Base-by-base conservation (phyloP, 2,113 vertebrate species). In the Nanorana parkeri region DNA sequence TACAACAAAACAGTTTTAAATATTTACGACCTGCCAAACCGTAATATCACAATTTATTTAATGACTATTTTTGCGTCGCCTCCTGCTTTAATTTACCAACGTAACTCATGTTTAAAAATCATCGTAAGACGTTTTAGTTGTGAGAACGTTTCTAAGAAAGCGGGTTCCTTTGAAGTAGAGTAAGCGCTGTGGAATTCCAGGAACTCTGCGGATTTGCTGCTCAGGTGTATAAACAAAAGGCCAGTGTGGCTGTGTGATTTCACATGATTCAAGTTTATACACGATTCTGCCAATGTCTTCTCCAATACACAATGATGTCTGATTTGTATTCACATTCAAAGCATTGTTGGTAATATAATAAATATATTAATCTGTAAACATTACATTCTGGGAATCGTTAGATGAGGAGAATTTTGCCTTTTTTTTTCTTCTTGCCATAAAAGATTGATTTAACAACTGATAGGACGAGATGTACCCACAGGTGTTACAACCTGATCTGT, bases 101-200 rank as follows among this genome's bases (percentile, higher is more conserved):
- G 24, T 16, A 69, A 83, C 5, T 2, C 17, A 52, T 61, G 23
- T 80, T 68, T 68, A 52, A 54, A 17, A 19, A 23, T 16, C 32
- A 68, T 15, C 28, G 64, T 36, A 60, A 24, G 36, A 71, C 77
- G 52, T 11, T 83, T 83, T 77, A 26, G 54, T 75, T 13, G 78
- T 77, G 55, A 83, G 55, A 77, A 77, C 63, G 17, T 77, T 83
- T 54, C 55, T 29, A 52, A 71, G 56, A 77, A 77, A 77, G 69
- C 23, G 23, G 16, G 6, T 60, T 68, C 61, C 66, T 83, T 71
- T 71, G 55, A 80, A 80, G 55, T 54, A 32, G 7, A 69, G 24
- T 69, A 77, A 83, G 55, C 69, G 1, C 36, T 23, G 64, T 28
- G 81, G 55, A 77, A 71, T 83, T 77, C 41, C 63, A 67, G 69